Evolutionary conservation across 2,888 invertebrate species (phyloP), one percentile per base, ranked within the genome.

Genomic region (Microctonus hyperodae): DNA sequence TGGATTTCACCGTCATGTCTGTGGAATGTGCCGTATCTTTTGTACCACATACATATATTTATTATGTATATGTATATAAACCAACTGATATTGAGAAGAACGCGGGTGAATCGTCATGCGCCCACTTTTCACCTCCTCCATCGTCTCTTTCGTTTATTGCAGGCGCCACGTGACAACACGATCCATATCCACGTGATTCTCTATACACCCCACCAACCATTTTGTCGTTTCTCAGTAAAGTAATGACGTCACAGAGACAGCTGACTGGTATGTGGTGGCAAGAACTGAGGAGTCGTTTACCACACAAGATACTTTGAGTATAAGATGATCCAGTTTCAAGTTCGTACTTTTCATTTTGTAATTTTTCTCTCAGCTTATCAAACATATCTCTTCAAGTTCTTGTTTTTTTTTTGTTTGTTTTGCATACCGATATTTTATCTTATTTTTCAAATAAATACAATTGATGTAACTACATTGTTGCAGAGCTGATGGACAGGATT

Each of bases 181-280:
- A 67, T 67, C 68, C 70, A 70, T 62, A 76, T n/a, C 80, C 82
- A 82, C 81, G 81, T 81, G 80, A 81, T 65, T 68, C 62, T 28
- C 62, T 62, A 7, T 28, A 5, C 7, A 62, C 69, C 72, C 68
- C 69, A 68, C 67, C 35, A 58, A 31, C 58, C 55, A 50, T 44
- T 63, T 61, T 62, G 51, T 25, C 40, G 23, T 37, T 51, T 56
- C 28, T 59, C 67, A 68, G 68, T 71, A 69, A 72, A 69, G 68
- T 67, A 65, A 70, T 82, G 81, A 82, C 81, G 82, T 82, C 82
- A 82, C 31, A 37, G 75, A 73, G 77, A 76, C 82, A 82, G 82
- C 82, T 82, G 81, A 81, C 81, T 79, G n/a, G 44, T 44, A 58
- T 68, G 31, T 35, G 33, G 62, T 35, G 48, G 62, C 9, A 16